phyloP scores from a whole-genome alignment of 2,797 vertebrate species.

The Uromys caudimaculatus region DNA sequence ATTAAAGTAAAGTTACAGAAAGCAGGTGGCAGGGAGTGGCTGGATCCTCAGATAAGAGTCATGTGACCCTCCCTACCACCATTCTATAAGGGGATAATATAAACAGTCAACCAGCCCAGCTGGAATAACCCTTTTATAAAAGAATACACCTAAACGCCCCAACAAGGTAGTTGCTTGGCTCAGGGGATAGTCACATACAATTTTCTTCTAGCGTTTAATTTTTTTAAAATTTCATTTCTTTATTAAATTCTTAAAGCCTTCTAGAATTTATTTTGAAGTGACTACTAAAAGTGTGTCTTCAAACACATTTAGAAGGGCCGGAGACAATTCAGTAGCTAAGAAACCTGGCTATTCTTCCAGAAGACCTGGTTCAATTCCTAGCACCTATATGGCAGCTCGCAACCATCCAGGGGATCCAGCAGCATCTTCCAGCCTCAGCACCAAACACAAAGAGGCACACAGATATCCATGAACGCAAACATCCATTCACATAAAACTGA shows the following conservation, averaged over 20 bases:
- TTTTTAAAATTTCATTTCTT: neutral
- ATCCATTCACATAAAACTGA: neutral
- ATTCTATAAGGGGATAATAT: neutral
- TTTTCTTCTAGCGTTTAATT: neutral
- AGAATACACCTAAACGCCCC: neutral
- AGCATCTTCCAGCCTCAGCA: neutral
- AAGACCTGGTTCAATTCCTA: neutral
- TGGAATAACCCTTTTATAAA: neutral
- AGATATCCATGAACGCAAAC: neutral
- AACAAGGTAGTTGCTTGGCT: neutral
- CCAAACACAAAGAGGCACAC: neutral
- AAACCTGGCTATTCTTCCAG: neutral
- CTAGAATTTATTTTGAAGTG: constrained; percentile 36
- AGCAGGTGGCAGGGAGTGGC: neutral
- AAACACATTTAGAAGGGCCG: neutral
- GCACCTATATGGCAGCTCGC: neutral
- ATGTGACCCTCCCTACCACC: neutral
- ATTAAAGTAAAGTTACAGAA: neutral
- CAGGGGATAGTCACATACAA: neutral
- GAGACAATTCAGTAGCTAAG: neutral
- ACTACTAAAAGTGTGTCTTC: neutral
- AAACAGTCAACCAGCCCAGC: neutral
- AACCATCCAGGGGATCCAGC: neutral
- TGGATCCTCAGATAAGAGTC: neutral
- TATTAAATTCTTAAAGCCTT: constrained; percentile 42